Conservation (phyloP, 2,797 vertebrate genomes). For the Poeciliopsis paucimaculata region DNA sequence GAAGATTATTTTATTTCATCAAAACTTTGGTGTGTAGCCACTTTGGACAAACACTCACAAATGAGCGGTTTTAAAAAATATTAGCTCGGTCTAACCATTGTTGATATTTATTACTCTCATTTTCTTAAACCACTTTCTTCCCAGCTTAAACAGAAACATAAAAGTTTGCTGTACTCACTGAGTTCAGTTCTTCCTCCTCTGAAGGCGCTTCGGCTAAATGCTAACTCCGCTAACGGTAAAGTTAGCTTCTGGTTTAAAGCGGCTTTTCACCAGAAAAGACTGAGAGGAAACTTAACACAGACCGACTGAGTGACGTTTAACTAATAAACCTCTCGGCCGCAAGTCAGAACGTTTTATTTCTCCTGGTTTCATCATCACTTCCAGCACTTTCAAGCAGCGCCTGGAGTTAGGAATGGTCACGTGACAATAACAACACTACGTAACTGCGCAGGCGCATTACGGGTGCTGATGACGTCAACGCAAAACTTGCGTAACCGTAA, state of each 20-base stretch:
- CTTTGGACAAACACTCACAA: not conserved
- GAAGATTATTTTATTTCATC: no score
- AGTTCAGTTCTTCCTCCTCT: not conserved
- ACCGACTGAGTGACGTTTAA: accelerated
- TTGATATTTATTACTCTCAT: not conserved
- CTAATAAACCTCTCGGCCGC: accelerated
- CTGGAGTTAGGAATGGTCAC: conserved; percentile 4
- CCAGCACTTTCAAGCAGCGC: not conserved
- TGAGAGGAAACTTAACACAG: not conserved
- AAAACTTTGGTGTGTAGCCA: no score
- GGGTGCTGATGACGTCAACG: not conserved
- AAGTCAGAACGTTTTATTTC: conserved; percentile 7
- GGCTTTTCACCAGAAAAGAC: no score
- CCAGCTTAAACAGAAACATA: not conserved
- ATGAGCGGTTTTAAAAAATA: not conserved
- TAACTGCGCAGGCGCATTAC: conserved; percentile 5
- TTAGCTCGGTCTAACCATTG: not conserved
- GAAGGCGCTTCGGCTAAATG: not conserved
- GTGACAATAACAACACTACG: conserved; percentile 42
- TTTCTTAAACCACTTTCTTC: not conserved
- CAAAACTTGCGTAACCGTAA: not conserved
- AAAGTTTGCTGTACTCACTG: conserved; percentile 21
- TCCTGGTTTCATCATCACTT: conserved; percentile 27
- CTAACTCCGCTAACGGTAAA: not conserved
- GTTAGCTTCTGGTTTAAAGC: not conserved